These are phyloP conservation scores for Micrasema minimum DNA, from an alignment of 1,140 invertebrate genomes.

Conservation along the genomic window DNA sequence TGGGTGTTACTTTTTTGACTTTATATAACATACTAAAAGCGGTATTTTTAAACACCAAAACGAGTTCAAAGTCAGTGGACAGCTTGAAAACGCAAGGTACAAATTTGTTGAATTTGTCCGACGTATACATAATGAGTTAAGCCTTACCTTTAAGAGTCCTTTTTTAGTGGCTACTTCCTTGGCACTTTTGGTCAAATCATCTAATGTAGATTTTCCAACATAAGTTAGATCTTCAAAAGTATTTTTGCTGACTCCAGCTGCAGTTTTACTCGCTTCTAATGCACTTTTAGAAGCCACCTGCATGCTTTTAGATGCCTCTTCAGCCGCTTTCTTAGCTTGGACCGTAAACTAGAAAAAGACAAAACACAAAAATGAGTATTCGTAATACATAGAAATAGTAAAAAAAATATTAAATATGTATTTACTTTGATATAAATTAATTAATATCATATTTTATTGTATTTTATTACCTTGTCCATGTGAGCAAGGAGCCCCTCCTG, in stretches of 20 bases:
- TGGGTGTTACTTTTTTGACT: too few species aligned
- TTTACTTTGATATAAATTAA: not conserved
- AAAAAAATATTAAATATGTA: not conserved
- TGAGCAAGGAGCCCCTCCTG: conserved; percentile 90
- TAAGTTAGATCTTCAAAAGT: conserved; percentile 89
- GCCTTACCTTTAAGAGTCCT: conserved; percentile 78
- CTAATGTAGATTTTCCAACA: conserved; percentile 86
- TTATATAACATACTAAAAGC: too few species aligned
- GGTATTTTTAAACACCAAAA: too few species aligned
- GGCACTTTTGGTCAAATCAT: conserved; percentile 90
- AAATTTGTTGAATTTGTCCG: too few species aligned
- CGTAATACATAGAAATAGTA: not conserved
- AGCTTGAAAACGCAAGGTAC: too few species aligned
- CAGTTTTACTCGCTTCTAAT: conserved; percentile 86
- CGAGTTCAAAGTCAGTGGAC: too few species aligned
- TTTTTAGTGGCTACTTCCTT: conserved; percentile 88
- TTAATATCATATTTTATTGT: not conserved
- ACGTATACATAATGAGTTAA: too few species aligned
- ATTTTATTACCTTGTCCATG: conserved; percentile 82
- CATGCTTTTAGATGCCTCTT: conserved; percentile 83
- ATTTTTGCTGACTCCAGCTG: conserved; percentile 87
- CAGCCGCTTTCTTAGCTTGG: conserved; percentile 89
- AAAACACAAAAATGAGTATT: not conserved
- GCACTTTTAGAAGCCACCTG: conserved; percentile 86
- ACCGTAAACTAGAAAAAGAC: conserved; percentile 74